Base-by-base conservation (phyloP, 2,888 invertebrate species). In the Alsophila aescularia region DNA sequence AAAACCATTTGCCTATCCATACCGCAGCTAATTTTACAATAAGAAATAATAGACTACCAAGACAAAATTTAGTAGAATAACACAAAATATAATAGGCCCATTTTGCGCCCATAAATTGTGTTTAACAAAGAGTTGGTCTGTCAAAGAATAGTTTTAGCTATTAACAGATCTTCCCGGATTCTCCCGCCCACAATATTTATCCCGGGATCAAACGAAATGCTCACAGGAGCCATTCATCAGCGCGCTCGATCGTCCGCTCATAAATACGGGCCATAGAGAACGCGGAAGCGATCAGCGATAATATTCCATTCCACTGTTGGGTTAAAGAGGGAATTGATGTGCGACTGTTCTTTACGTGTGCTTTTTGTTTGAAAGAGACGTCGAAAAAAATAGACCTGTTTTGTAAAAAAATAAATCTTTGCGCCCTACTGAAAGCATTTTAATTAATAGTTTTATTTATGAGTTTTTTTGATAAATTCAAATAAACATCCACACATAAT, bases 171-270 rank as follows among this genome's bases (percentile, higher is more conserved):
- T 79, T 75, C 79, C 77, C 77, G 76, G 75, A 86, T 85, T 81
- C 84, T 73, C 53, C 60, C 67, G 63, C 72, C 80, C 80, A 78
- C 82, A 76, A 80, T 81, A 87, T 87, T 84, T 87, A 90, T 88
- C 85, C 74, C 70, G 67, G 72, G 86, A 87, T 90, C 90, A 88
- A 88, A 89, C 83, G 77, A 67, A 72, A 74, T 73, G 77, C 78
- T 77, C 73, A 71, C 75, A 64, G 69, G 58, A 52, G 52, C 81
- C 84, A 89, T 90, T 88, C 88, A 87, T 87, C 85, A 84, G 76
- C 55, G 44, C 54, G 75, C 70, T 70, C 77, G 71, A 81, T 85
- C 77, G 78, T 67, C 74, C 70, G 61, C 76, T 79, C 76, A 77
- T 79, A 79, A 78, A 72, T 57, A 67, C 50, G 52, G 73, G 87